Percentiles rank a stretch among this genome's conserved stretches.
These are phyloP conservation scores for Triplophysa dalaica DNA, from an alignment of 2,113 vertebrate genomes.

Conservation along the genomic window DNA sequence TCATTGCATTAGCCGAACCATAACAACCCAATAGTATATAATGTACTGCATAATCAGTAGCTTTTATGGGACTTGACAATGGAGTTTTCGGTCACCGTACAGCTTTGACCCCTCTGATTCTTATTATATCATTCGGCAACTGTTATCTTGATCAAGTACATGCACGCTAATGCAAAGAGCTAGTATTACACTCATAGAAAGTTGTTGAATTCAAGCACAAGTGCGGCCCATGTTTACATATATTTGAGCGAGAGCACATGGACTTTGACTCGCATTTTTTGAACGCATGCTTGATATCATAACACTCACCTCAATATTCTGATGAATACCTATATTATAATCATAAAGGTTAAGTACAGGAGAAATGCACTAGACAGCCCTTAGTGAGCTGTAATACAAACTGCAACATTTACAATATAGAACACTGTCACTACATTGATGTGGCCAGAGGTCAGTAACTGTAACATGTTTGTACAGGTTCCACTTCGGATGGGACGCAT, in stretches of 20 bases:
- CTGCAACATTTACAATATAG: neutral
- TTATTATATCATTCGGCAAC: neutral
- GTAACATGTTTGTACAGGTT: constrained; percentile 58
- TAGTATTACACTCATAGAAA: neutral
- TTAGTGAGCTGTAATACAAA: neutral
- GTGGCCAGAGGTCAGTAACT: neutral
- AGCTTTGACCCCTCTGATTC: neutral
- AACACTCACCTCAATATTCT: neutral
- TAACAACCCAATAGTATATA: neutral
- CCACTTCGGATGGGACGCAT: constrained; percentile 57
- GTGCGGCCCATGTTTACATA: neutral
- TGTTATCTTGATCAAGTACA: neutral
- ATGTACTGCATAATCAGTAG: neutral
- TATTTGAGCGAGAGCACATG: neutral
- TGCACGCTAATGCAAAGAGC: neutral
- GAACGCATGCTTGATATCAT: neutral
- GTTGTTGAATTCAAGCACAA: neutral
- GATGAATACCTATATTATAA: neutral
- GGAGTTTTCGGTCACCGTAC: neutral
- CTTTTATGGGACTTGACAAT: neutral
- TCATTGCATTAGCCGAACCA: neutral
- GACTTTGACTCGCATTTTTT: no score
- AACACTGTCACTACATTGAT: neutral
- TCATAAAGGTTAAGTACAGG: neutral
- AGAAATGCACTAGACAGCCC: neutral